Evolutionary conservation across 1,140 invertebrate genomes (phyloP), one percentile per base, ranked within the genome.

Genomic region (Bathynomus jamesi): DNA sequence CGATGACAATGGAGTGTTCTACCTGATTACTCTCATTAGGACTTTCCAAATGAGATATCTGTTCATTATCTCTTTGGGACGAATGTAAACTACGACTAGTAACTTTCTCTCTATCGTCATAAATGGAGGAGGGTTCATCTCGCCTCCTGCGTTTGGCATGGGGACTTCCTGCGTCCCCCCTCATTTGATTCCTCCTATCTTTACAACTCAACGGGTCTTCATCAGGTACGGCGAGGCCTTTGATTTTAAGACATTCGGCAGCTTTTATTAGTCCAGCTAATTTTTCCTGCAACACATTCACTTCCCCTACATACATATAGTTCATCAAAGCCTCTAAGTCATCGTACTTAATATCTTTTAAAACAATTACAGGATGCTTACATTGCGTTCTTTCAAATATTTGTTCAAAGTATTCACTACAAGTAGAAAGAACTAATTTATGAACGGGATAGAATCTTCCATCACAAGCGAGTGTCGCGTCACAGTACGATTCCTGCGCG

Each of bases 261-360:
- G 67, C 67, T 28, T 69, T 69, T 4, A 69, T 69, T 61, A 69
- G 29, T 3, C 67, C 67, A n/a, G 67, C 40, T 5, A 69, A 28
- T 28, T 69, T 69, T 32, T 69, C 67, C 46, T 69, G 67, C 28
- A 61, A 53, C 10, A 69, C 67, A 69, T 69, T 69, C 17, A 69
- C 67, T 28, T 69, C 67, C 29, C 67, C 67, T 60, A 69, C 61
- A 61, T 69, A 69, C 67, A 69, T 69, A 25, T 69, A 69, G 61
- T 69, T 69, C 46, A 69, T 27, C 1, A 69, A 29, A 29, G 46
- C 53, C 61, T 69, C 67, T 25, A 69, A 61, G 21, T 69, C 67
- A 61, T 69, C 46, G 11, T 61, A 24, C 27, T 69, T 69, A 24
- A 69, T 69, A n/a, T 69, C 67, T 69, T 69, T 69, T 21, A 69